phyloP scores from a whole-genome alignment of 2,113 vertebrate species.

The Amblyopsis rosae region DNA sequence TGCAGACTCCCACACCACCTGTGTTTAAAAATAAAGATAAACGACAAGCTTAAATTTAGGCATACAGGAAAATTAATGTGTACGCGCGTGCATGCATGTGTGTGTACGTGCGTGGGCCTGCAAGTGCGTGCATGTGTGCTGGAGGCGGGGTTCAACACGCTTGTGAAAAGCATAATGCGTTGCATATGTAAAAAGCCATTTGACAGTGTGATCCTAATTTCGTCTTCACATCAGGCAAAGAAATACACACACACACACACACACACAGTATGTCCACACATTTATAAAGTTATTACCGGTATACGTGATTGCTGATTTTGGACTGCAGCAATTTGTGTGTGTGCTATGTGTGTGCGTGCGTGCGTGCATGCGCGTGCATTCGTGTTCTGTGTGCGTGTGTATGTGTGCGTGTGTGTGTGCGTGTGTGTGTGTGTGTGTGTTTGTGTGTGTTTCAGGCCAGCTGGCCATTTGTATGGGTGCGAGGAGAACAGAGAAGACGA shows the following conservation, averaged over 20 bases:
- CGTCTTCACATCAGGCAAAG: background rate
- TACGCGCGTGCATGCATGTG: background rate
- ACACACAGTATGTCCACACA: slow-evolving; percentile 32
- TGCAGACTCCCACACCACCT: slow-evolving; percentile 66
- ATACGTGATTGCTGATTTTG: too few relatives aligned
- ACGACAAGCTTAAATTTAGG: slow-evolving; percentile 58
- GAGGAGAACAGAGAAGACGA: slow-evolving; percentile 60
- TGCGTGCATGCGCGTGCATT: too few relatives aligned
- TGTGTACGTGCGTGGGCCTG: background rate
- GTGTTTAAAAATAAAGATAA: slow-evolving; percentile 72
- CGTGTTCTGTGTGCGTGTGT: slow-evolving; percentile 10
- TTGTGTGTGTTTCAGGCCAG: slow-evolving; percentile 21
- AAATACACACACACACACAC: slow-evolving; percentile 25
- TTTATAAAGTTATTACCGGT: too few relatives aligned
- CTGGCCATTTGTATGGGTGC: slow-evolving; percentile 51
- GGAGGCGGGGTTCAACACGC: background rate
- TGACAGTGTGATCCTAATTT: slow-evolving; percentile 21
- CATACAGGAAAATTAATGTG: slow-evolving; percentile 37
- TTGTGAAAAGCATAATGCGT: slow-evolving; percentile 34
- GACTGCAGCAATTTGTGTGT: slow-evolving; percentile 14
- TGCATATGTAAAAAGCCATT: slow-evolving; percentile 37
- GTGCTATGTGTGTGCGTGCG: slow-evolving; percentile 9
- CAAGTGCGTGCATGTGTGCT: background rate
- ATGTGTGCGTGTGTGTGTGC: slow-evolving; percentile 17
- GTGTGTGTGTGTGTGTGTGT: slow-evolving; percentile 33